phyloP scores from a whole-genome alignment of 2,113 vertebrate species.

The Salvelinus fontinalis region DNA sequence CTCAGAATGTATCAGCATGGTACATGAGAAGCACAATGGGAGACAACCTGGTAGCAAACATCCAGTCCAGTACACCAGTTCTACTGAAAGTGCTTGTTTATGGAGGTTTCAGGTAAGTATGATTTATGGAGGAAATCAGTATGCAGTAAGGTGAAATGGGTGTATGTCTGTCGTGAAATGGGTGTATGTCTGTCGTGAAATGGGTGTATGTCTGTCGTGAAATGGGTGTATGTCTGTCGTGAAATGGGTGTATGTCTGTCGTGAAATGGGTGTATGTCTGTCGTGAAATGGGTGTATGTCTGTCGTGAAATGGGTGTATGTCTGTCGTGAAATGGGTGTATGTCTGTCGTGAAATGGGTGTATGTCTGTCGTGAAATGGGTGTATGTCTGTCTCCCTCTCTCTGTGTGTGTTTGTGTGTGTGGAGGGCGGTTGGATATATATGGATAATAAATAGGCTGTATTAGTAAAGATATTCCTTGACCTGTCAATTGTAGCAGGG shows the following conservation, averaged over 20 bases:
- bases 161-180: background rate
- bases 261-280: background rate
- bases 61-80: background rate
- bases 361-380: background rate
- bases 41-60: background rate
- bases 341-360: background rate
- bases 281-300: background rate
- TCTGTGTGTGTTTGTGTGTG: background rate
- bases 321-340: background rate
- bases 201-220: background rate
- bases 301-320: background rate
- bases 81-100: background rate
- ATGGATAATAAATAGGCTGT: too few relatives aligned
- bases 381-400: background rate
- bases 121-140: too few relatives aligned
- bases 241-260: background rate
- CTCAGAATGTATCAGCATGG: slow-evolving; percentile 9
- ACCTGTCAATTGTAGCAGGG: too few relatives aligned
- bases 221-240: background rate
- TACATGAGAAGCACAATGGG: background rate
- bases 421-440: too few relatives aligned
- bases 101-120: too few relatives aligned
- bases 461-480: too few relatives aligned
- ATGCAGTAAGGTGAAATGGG: background rate
- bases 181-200: background rate